Base-by-base conservation (phyloP, 1,140 invertebrate genomes). In the Pogonognathellus flavescens region DNA sequence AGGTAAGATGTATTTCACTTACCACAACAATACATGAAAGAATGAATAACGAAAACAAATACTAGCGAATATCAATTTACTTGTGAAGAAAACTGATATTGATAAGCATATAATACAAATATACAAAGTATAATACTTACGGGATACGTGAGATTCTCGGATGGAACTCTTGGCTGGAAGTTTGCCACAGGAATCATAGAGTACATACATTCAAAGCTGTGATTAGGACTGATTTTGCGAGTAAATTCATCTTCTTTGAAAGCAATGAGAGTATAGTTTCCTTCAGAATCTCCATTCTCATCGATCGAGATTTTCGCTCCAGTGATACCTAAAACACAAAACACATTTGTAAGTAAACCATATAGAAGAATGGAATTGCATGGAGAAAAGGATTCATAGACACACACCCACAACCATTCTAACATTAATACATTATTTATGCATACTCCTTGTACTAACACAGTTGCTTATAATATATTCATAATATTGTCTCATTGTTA, bases 221-320 rank as follows among this genome's bases (percentile, higher is more conserved):
- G 31, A 10, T 57, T 41, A 16, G 18, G 2, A 57, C 59, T 50
- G n/a, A 52, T 59, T 14, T 86, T 59, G 16, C 80, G 31, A 25
- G 41, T 60, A 85, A 82, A 81, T 31, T 55, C 90, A 55, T 89
- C 88, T 60, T 92, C 91, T 89, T 95, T 94, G 89, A 94, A 93
- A 0, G 97, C 95, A 22, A 99, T 91, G 52, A 99, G 95, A 0
- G 97, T 98, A 91, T 98, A 99, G 90, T 99, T 99, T 2, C 98
- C 98, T 90, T 98, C 96, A 0, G 97, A 98, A 90, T 99, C 97
- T 18, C 97, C 98, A 89, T 96, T 94, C 87, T 95, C 92, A 91
- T 99, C 97, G 76, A 99, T 93, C 88, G 95, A 95, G 82, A 98
- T 97, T 53, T 93, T 94, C 88, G 96, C 95, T 9, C 97, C 98